Percentiles rank a stretch among this genome's conserved stretches.
These are phyloP conservation scores for Delphinus delphis DNA, from an alignment of 2,113 vertebrate genomes.

Conservation along the genomic window DNA sequence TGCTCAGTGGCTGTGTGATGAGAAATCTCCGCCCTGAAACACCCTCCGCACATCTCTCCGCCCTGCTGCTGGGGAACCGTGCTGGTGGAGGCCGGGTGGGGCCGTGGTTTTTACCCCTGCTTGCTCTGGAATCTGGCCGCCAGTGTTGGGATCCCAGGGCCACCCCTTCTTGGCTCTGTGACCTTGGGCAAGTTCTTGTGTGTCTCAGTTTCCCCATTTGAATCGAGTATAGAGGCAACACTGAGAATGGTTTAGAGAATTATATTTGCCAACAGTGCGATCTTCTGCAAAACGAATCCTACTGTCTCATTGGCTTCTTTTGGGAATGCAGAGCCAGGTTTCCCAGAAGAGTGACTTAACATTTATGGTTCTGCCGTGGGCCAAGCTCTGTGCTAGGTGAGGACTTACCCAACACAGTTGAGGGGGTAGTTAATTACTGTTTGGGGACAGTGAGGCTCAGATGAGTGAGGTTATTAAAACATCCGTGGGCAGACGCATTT, in stretches of 20 bases:
- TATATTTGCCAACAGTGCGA: not conserved
- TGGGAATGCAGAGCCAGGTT: not conserved
- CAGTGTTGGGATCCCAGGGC: not conserved
- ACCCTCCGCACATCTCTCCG: not conserved
- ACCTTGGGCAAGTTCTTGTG: not conserved
- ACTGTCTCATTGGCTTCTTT: not conserved
- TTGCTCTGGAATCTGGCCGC: not conserved
- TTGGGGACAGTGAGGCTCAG: not conserved
- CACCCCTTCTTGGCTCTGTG: not conserved
- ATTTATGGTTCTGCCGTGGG: fast-evolving
- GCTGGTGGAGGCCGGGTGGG: fast-evolving
- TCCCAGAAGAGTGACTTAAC: not conserved
- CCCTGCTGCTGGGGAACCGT: not conserved
- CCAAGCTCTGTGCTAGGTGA: not conserved
- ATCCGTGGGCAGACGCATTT: not conserved
- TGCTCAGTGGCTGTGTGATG: not conserved
- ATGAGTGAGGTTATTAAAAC: not conserved
- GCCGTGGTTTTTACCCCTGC: not conserved
- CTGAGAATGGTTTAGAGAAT: not conserved
- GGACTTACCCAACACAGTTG: not conserved
- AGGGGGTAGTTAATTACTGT: not conserved
- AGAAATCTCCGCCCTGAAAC: not conserved
- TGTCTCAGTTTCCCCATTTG: not conserved
- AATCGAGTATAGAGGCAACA: not conserved
- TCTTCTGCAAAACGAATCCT: not conserved